Percentiles rank a stretch among this genome's conserved stretches.
Conservation (phyloP, 2,888 invertebrate genomes). For the Apamea epomidion region DNA sequence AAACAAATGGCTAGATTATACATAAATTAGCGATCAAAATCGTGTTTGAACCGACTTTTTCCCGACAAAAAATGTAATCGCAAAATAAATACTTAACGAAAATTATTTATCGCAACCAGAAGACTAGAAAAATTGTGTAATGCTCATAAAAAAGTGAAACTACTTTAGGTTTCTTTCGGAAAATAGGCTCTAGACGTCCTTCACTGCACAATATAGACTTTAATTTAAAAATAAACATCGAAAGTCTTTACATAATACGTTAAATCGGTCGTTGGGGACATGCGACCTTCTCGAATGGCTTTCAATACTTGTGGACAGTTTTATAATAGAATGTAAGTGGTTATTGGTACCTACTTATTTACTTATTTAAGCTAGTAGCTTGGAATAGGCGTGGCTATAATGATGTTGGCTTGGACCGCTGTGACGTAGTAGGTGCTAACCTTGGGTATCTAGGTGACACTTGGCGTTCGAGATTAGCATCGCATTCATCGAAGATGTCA, state of each 20-base stretch:
- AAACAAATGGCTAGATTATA: constrained; percentile 18
- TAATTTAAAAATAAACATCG: constrained; percentile 55
- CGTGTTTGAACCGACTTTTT: background rate
- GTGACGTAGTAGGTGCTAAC: constrained; percentile 67
- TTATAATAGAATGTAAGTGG: constrained; percentile 79
- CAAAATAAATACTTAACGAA: constrained; percentile 20
- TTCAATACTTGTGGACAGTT: constrained; percentile 75
- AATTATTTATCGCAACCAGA: constrained; percentile 24
- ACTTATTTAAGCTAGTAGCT: constrained; percentile 59
- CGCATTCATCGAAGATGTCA: constrained; percentile 53
- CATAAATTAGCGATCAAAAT: constrained; percentile 30
- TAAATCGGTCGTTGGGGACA: constrained; percentile 58
- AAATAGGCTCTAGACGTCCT: constrained; percentile 61
- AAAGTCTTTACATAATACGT: constrained; percentile 58
- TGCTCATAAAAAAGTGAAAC: constrained; percentile 58
- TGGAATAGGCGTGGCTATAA: constrained; percentile 76
- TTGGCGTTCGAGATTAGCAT: constrained; percentile 48
- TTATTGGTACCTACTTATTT: constrained; percentile 28
- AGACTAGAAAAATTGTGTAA: constrained; percentile 50
- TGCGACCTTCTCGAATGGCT: constrained; percentile 71
- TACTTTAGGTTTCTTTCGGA: constrained; percentile 47
- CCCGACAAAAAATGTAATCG: constrained; percentile 14
- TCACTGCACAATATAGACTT: constrained; percentile 51
- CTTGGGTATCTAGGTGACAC: constrained; percentile 82
- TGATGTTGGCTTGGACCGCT: constrained; percentile 57